A percentile compares a stretch with the other conserved stretches of the same genome.
phyloP scores from a whole-genome alignment of 2,888 invertebrate species.

The Cryptus viduatorius region DNA sequence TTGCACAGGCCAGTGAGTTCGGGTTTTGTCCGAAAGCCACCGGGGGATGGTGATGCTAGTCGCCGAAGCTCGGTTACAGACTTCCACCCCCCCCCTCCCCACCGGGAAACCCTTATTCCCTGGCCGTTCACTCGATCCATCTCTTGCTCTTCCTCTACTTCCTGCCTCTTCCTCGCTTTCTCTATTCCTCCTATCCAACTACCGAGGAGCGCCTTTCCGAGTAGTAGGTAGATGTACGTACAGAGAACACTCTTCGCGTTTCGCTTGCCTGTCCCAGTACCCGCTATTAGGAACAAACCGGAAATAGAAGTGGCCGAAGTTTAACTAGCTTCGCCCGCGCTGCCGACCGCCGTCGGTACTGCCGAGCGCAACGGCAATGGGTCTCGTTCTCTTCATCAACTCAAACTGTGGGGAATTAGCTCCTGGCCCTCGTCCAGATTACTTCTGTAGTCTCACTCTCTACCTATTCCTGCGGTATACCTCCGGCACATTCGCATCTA shows the following conservation, averaged over 20 bases:
- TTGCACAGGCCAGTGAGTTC: constrained; percentile 45
- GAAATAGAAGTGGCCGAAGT: constrained; percentile 81
- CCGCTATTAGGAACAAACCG: constrained; percentile 78
- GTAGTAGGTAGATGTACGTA: constrained; percentile 21
- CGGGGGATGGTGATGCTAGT: constrained; percentile 11
- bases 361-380: constrained; percentile 67
- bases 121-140: neutral
- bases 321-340: constrained; percentile 77
- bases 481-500: constrained; percentile 63
- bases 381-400: constrained; percentile 81
- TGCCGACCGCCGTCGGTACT: constrained; percentile 35
- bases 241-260: constrained; percentile 32
- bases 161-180: neutral
- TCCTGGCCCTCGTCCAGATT: constrained; percentile 81
- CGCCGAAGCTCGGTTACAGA: constrained; percentile 30
- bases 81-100: neutral
- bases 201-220: neutral
- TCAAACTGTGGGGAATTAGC: constrained; percentile 80
- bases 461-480: constrained; percentile 56
- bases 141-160: constrained; percentile 2
- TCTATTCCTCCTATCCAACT: constrained; percentile 3
- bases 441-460: constrained; percentile 73
- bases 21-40: constrained; percentile 24
- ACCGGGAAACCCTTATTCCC: constrained; percentile 38
- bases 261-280: constrained; percentile 58